Evolutionary conservation across 1,140 invertebrate species (phyloP), one percentile per base, ranked within the genome.

Genomic region (Tetraneura akinire): DNA sequence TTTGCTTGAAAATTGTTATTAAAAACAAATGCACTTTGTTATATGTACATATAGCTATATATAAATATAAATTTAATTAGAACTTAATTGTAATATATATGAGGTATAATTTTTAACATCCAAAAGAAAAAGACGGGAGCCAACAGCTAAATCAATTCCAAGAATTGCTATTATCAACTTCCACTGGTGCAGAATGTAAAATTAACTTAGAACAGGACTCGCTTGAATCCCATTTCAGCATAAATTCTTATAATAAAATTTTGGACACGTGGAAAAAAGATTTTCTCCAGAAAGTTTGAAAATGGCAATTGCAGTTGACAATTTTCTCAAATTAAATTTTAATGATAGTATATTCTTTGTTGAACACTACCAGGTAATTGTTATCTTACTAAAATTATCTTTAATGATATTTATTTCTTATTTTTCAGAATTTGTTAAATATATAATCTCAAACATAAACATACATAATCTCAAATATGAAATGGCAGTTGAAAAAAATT

Each of bases 311-410:
- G 32, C 60, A 64, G 60, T 64, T 64, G 26, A 64, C 10, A 64
- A 32, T 64, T 32, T 64, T 32, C 32, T 64, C 26, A 32, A 37
- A 64, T 64, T 64, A 29, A 64, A 64, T 16, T 64, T 64, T 64
- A 14, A 64, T 14, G 14, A 64, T 14, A 64, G 60, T 64, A 64
- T 32, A 64, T 64, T 64, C 60, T 64, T 64, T 64, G 29, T 64
- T 64, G 60, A 64, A 18, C 29, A 64, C 13, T 64, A 37, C 3
- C 60, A 64, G 26, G 60, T 64, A 64, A 6, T 18, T 16, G 14
- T 18, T 21, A 32, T 55, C 11, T 55, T 8, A 14, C 5, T 64
- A 11, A 64, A 6, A 14, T 64, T 64, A 18, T 18, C 14, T 64
- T 64, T 64, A 60, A 60, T 14, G 10, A 26, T 5, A 29, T 26